These are phyloP conservation scores for Calyptomena viridis DNA, from an alignment of 2,113 vertebrate species.

Conservation along the genomic window DNA sequence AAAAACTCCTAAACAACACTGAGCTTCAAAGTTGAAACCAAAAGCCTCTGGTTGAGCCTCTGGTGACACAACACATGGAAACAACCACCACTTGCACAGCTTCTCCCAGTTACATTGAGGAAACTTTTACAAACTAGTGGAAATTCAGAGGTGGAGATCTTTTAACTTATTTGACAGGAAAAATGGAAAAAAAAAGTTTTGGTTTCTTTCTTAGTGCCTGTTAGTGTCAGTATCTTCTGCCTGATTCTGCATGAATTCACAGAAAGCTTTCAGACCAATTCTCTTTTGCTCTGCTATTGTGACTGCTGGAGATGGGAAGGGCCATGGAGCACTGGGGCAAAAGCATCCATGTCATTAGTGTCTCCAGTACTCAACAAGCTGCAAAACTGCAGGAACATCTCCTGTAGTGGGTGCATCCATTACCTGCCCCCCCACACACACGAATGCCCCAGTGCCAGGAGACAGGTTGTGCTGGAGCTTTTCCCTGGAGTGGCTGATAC, in stretches of 20 bases:
- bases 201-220: neutral
- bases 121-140: neutral
- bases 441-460: rapidly evolving
- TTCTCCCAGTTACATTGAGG: neutral
- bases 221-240: neutral
- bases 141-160: neutral
- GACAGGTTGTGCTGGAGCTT: neutral
- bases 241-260: neutral
- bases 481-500: rapidly evolving
- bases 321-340: neutral
- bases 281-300: neutral
- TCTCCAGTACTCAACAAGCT: neutral
- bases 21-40: neutral
- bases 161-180: neutral
- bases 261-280: neutral
- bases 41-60: neutral
- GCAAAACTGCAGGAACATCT: neutral
- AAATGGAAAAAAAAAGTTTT: rapidly evolving
- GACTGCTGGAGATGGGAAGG: neutral
- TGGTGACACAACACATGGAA: neutral
- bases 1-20: neutral
- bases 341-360: no score
- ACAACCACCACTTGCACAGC: neutral
- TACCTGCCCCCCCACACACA: neutral
- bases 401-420: neutral